These are phyloP conservation scores for Aspidapion aeneum DNA, from an alignment of 2,888 invertebrate genomes.

Conservation along the genomic window DNA sequence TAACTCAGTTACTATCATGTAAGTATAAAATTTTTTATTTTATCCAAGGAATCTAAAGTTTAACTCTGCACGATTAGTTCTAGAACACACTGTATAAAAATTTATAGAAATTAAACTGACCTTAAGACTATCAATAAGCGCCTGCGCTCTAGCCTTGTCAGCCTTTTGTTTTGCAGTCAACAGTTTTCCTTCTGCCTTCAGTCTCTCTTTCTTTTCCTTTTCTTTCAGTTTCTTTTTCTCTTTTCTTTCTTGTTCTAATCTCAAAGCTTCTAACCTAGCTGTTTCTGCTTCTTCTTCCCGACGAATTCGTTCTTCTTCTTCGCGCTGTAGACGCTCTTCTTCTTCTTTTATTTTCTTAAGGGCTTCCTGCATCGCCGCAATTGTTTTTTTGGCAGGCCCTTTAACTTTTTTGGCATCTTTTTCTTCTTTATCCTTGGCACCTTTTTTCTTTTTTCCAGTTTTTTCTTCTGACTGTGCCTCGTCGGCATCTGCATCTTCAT, in stretches of 20 bases:
- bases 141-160: conserved; percentile 83
- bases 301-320: conserved; percentile 81
- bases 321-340: conserved; percentile 69
- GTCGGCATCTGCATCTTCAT: conserved; percentile 51
- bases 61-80: too few species aligned
- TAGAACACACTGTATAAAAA: too few species aligned
- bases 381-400: conserved; percentile 73
- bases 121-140: conserved; percentile 82
- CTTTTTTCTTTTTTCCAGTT: conserved; percentile 37
- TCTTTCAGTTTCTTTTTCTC: conserved; percentile 85
- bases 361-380: conserved; percentile 90
- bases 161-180: conserved; percentile 92
- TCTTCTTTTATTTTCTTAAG: conserved; percentile 86
- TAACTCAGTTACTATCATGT: too few species aligned
- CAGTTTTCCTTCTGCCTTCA: conserved; percentile 95
- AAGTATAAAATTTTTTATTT: too few species aligned
- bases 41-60: too few species aligned
- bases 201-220: conserved; percentile 88
- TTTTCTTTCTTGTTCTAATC: conserved; percentile 75
- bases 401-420: conserved; percentile 47
- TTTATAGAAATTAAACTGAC: conserved; percentile 9
- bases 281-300: conserved; percentile 78
- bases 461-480: conserved; percentile 44
- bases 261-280: conserved; percentile 68
- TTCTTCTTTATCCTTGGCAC: conserved; percentile 36